A percentile compares a stretch with the other conserved stretches of the same genome.
Evolutionary conservation across 2,113 vertebrate genomes (phyloP).

Genomic region (Athene noctua): DNA sequence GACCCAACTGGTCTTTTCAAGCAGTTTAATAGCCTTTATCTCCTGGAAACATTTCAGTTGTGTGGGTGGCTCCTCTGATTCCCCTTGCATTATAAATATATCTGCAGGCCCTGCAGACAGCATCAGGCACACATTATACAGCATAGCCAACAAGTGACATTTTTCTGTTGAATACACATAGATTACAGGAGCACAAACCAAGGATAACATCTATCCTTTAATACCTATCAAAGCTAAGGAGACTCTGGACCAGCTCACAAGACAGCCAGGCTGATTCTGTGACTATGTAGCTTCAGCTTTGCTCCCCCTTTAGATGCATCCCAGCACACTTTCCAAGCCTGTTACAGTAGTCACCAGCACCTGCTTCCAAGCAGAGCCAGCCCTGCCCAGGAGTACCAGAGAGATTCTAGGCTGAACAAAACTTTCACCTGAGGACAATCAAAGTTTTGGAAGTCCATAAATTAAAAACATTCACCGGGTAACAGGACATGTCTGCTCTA

Average conservation of each 20-base stretch:
- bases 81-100: constrained; percentile 36
- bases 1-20: constrained; percentile 48
- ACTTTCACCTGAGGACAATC: not conserved
- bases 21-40: constrained; percentile 49
- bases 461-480: not conserved
- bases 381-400: not conserved
- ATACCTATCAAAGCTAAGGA: not conserved
- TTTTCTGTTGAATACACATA: not conserved
- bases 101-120: not conserved
- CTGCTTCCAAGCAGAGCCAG: not conserved
- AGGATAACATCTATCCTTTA: not conserved
- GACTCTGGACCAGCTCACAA: not conserved
- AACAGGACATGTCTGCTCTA: not conserved
- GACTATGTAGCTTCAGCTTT: not conserved
- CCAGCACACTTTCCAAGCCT: not conserved
- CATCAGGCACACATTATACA: not conserved
- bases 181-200: not conserved
- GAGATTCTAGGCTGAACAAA: not conserved
- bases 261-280: not conserved
- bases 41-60: constrained; percentile 30
- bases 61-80: not conserved
- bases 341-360: not conserved
- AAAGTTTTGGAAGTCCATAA: not conserved
- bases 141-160: not conserved
- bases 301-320: not conserved